Evolutionary conservation across 2,113 vertebrate genomes (phyloP), one percentile per base, ranked within the genome.

Genomic region (Bucco capensis): DNA sequence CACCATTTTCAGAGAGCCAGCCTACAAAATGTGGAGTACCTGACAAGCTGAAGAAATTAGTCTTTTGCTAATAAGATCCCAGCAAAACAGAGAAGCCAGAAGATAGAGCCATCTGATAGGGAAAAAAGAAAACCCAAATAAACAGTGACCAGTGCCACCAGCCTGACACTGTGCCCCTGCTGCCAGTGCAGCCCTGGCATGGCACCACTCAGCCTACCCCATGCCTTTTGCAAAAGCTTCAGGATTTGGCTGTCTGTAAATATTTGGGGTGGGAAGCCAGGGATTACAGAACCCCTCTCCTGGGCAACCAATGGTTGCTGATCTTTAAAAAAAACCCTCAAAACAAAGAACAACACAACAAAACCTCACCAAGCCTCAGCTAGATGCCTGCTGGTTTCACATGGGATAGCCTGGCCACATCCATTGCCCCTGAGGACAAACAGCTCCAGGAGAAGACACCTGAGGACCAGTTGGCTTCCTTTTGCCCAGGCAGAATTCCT

Each of bases 211-310:
- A 49, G 31, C 47, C 65, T 86, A n/a, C 65, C 57, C 66, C 65
- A n/a, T 0, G 3, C n/a, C 47, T 86, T 87, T 31, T 6, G 8
- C 82, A 65, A 91, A 78, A 87, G 33, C 81, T 87, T 64, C 3
- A 2, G 57, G 77, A 61, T 79, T 62, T 53, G 81, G 19, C 71
- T 61, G 67, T 90, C 62, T 1, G 28, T 79, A 94, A 95, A 92
- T 90, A 92, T 88, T 87, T 76, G 78, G 80, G 82, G 56, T 91
- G 51, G 61, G 51, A 94, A 89, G 84, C 64, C 82, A 76, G 37
- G 44, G 80, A 93, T 87, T 69, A 79, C 62, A 92, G 87, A 83
- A 86, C 46, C 15, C 54, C 47, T 93, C 86, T 95, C 85, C 90
- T 92, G 84, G 82, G 93, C 62, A 91, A 89, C 86, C 78, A 89